phyloP scores from a whole-genome alignment of 64 coral and sea anemone genomes.

The Exaiptasia diaphana region DNA sequence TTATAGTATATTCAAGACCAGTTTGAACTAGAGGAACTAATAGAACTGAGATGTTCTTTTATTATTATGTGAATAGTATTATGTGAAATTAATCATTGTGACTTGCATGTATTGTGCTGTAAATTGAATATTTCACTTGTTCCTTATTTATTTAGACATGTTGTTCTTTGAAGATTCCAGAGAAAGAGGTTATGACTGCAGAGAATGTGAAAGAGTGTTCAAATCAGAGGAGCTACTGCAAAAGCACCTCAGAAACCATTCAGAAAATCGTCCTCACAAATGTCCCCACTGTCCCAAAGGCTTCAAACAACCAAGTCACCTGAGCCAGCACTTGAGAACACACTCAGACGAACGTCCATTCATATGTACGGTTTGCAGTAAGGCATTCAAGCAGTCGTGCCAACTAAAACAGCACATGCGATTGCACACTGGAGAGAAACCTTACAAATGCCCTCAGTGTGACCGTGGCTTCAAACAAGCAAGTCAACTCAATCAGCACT shows the following conservation, averaged over 20 bases:
- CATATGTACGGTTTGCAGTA: conserved; percentile 74
- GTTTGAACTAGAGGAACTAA: too few species aligned
- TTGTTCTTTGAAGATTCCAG: background rate
- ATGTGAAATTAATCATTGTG: too few species aligned
- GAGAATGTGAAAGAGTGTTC: conserved; percentile 89
- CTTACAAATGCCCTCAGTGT: conserved; percentile 80
- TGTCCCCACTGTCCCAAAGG: conserved; percentile 93
- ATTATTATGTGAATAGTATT: too few species aligned
- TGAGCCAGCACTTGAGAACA: conserved; percentile 80
- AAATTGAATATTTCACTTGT: too few species aligned
- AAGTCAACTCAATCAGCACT: conserved; percentile 86
- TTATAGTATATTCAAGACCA: too few species aligned
- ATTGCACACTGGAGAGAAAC: conserved; percentile 89
- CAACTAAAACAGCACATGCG: conserved; percentile 86
- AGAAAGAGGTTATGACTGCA: conserved; percentile 75
- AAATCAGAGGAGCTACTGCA: conserved; percentile 66
- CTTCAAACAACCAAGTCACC: conserved; percentile 93
- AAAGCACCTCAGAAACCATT: conserved; percentile 83
- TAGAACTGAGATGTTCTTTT: too few species aligned
- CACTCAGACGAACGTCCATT: conserved; percentile 89
- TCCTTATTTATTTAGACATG: too few species aligned
- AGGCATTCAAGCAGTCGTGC: conserved; percentile 90
- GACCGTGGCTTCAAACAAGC: conserved; percentile 80
- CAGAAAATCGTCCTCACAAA: conserved; percentile 79
- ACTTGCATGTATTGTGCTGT: too few species aligned